These are phyloP conservation scores for Brachionus manjavacas DNA, from an alignment of 1,140 invertebrate species.

Conservation along the genomic window DNA sequence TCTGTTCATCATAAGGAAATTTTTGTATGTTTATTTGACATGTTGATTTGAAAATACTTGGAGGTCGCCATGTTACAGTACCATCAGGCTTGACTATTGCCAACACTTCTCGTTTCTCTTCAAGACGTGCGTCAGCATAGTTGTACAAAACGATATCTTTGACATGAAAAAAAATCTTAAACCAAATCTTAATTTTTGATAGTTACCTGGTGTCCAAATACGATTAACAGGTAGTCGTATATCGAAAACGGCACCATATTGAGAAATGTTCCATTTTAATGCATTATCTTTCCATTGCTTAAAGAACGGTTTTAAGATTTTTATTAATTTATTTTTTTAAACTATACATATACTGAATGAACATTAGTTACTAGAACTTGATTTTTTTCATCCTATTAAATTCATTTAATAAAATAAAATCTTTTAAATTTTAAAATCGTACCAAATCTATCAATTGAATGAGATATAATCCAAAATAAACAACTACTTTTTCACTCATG, in stretches of 20 bases:
- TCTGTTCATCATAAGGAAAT: conserved; percentile 57
- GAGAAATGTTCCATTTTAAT: conserved; percentile 24
- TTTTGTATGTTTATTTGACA: conserved; percentile 72
- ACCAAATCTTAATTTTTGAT: not conserved
- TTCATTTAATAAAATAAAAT: not conserved
- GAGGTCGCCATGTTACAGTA: conserved; percentile 91
- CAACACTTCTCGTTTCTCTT: conserved; percentile 54
- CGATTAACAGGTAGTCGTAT: conserved; percentile 29
- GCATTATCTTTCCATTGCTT: conserved; percentile 39
- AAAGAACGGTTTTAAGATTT: not conserved
- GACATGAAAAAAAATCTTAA: not conserved
- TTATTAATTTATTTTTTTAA: too few species aligned
- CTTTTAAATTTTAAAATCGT: not conserved
- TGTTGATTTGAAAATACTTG: conserved; percentile 95
- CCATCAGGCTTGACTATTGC: conserved; percentile 70
- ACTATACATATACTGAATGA: conserved; percentile 29
- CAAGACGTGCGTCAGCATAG: conserved; percentile 52
- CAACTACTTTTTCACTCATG: conserved; percentile 51
- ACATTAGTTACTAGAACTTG: conserved; percentile 42
- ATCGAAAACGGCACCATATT: conserved; percentile 26
- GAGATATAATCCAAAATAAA: conserved; percentile 53
- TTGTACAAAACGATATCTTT: conserved; percentile 3
- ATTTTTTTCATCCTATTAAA: conserved; percentile 41
- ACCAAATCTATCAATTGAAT: conserved; percentile 58
- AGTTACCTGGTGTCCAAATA: conserved; percentile 38